Percentiles rank a stretch among this genome's conserved stretches.
These are phyloP conservation scores for Holcopasites calliopsidis DNA, from an alignment of 1,140 invertebrate genomes.

Conservation along the genomic window DNA sequence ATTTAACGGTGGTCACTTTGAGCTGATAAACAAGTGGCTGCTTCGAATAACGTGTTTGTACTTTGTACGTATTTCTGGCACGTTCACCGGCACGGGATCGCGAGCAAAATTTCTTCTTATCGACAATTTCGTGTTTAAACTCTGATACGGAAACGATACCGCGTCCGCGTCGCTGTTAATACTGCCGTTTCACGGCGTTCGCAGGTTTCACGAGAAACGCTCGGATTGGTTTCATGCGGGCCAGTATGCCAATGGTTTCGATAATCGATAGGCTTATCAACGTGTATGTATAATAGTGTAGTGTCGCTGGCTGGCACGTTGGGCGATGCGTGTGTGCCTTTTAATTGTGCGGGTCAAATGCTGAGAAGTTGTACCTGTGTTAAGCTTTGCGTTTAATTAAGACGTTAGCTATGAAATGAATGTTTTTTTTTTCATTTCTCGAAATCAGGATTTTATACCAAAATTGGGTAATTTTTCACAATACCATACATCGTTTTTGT, in stretches of 20 bases:
- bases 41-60: background rate
- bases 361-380: too few species aligned
- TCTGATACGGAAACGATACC: background rate
- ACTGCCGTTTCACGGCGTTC: background rate
- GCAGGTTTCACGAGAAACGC: slow-evolving; percentile 13
- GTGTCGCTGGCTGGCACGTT: background rate
- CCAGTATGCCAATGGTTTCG: slow-evolving; percentile 63
- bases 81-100: slow-evolving; percentile 4
- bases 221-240: slow-evolving; percentile 30
- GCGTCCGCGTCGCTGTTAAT: background rate
- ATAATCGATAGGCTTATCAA: slow-evolving; percentile 70
- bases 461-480: too few species aligned
- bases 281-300: background rate
- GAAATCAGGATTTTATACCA: too few species aligned
- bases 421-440: too few species aligned
- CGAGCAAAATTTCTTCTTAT: slow-evolving; percentile 4
- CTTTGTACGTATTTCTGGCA: background rate
- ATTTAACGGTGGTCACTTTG: background rate
- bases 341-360: background rate
- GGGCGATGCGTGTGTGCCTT: background rate
- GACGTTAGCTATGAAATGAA: too few species aligned
- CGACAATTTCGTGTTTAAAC: slow-evolving; percentile 5
- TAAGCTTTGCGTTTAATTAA: too few species aligned
- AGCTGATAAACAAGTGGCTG: too few species aligned
- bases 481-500: too few species aligned